Evolutionary conservation across 1,140 invertebrate genomes (phyloP), one percentile per base, ranked within the genome.

Genomic region (Centruroides sculpturatus): DNA sequence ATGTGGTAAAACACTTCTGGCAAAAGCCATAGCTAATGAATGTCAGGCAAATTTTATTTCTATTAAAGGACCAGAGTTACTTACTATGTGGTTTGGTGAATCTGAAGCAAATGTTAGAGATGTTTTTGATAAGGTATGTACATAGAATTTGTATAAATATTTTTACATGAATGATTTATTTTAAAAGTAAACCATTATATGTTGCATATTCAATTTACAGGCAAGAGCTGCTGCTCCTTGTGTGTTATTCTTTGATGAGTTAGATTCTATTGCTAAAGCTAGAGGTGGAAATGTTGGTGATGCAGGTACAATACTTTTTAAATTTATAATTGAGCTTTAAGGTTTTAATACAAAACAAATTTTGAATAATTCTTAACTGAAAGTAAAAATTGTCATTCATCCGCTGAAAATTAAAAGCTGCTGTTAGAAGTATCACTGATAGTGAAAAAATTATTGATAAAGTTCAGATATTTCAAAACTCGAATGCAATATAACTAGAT

Each of bases 51-150:
- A 99, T 73, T 99, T 99, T 73, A 99, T 99, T 69, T 98, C 93
- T 1, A 94, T 99, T 64, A 99, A 99, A 75, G 96, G 96, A 6
- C 97, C 97, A 0, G 97, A 99, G 76, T 78, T 99, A 57, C 80
- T 99, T 48, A 99, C 97, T 49, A 99, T 99, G 97, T 99, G 97
- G 97, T 99, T 99, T 76, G 97, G 97, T 76, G 96, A 99, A 78
- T 98, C 94, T 55, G 97, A 99, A 78, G 95, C 97, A 52, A 99
- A 99, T 74, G 96, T 99, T 60, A 79, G 97, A 70, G 96, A 99
- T 76, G 95, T 99, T 65, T 99, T 99, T 73, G 97, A 99, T 74
- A 99, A 99, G 82, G 88, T 89, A 75, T 67, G 68, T 64, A 41
- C 3, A 57, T 51, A 52, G 36, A 47, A 11, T 57, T 61, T 49